Base-by-base conservation (phyloP, 2,888 invertebrate species). In the Eupithecia tripunctaria region DNA sequence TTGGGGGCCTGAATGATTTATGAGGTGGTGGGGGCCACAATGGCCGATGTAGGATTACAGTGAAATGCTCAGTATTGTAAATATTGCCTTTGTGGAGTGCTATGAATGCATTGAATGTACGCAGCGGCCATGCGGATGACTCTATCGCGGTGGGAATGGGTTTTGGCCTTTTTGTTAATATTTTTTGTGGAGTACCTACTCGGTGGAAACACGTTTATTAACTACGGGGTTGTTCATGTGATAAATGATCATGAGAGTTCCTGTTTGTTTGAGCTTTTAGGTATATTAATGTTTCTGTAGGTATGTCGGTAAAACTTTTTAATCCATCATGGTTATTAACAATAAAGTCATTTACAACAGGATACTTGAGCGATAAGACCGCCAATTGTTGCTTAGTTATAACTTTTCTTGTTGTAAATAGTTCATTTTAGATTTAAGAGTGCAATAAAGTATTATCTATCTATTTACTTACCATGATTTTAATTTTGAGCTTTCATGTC, bases 1-100 rank as follows among this genome's bases (percentile, higher is more conserved):
- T 87, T 87, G 86, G 85, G 87, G 84, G 82, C 81, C 82, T 85
- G 87, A 86, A 87, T 88, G 87, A 88, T 88, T 88, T 87, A 88
- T 85, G 86, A 84, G 84, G 83, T 85, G 82, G 82, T 76, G 79
- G 78, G 81, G 79, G 67, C 67, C 79, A 83, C 82, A 82, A 83
- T 83, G 79, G 78, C 71, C 69, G 51, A 69, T 65, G 71, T 67
- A 75, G 66, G 71, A 68, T 80, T 76, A 78, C 76, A 76, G 76
- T 77, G 78, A 80, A 81, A 81, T 80, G 80, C 77, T 70, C 71
- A 68, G 78, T 76, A 65, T 60, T 68, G 68, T 71, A 62, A 73
- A 76, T 71, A 69, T 64, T 64, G 64, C 64, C 64, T 41, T 64
- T 63, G 38, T 36, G 64, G 21, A 64, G 67, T 62, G 67, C 38